phyloP scores from a whole-genome alignment of 37 sponge, comb jelly and placozoan species.

The Chondrilla cf. caribensis region DNA sequence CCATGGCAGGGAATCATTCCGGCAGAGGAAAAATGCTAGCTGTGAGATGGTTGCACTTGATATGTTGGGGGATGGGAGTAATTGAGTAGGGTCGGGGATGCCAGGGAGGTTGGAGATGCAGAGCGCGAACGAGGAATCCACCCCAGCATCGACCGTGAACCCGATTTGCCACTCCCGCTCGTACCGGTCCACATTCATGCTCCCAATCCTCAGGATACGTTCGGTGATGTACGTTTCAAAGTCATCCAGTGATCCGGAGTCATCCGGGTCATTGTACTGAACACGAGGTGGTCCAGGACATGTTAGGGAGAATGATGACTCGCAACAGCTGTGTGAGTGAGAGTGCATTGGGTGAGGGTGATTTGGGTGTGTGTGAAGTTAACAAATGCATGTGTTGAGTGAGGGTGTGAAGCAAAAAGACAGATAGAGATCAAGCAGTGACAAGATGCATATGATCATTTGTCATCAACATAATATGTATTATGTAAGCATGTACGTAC shows the following conservation, averaged over 20 bases:
- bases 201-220: constrained; percentile 31
- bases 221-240: constrained; percentile 50
- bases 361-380: background rate
- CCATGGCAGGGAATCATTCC: background rate
- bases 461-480: too few species aligned
- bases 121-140: background rate
- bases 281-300: constrained; percentile 60
- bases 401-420: background rate
- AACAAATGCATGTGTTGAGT: background rate
- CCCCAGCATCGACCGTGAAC: background rate
- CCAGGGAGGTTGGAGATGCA: background rate
- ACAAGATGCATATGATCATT: background rate
- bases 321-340: background rate
- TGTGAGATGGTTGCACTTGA: background rate
- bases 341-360: background rate
- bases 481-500: background rate
- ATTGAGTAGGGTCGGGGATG: background rate
- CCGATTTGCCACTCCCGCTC: background rate
- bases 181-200: background rate
- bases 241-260: constrained; percentile 39
- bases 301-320: background rate
- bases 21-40: background rate
- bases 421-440: background rate
- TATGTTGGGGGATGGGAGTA: too few species aligned
- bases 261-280: background rate